Evolutionary conservation across 2,113 vertebrate genomes (phyloP), one percentile per base, ranked within the genome.

Genomic region (Oreochromis tanganicae): DNA sequence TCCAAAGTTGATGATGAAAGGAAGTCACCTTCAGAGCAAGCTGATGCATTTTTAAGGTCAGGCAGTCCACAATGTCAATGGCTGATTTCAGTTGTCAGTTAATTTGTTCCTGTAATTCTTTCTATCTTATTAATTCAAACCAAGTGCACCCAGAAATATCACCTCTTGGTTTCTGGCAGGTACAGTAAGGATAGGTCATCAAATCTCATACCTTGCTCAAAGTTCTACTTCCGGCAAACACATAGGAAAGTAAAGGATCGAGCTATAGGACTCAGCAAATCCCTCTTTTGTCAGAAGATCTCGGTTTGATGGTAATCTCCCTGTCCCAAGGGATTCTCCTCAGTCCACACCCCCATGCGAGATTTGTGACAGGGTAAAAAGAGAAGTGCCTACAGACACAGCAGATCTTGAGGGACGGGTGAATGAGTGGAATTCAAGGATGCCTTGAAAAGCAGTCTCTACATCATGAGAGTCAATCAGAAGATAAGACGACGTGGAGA

Each of bases 341-440:
- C 90, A 90, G 71, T 92, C 95, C 94, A 94, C 95, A 93, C 93
- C 92, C 94, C 92, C 92, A 88, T 85, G 88, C 94, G 95, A 90
- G 89, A 91, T 95, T 96, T 94, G 92, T 90, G 89, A 92, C 85
- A 80, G 91, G 90, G 84, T 91, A 91, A 92, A 86, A 89, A 95
- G 86, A 93, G 90, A 90, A 93, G 88, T 89, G 92, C 94, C 93
- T 92, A 86, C 88, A 89, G 93, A 95, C 85, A 85, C 82, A 81
- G 92, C 81, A 66, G 87, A 90, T 92, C 92, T 88, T 95, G 94
- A 95, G 81, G 91, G 92, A 94, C 91, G 85, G 90, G 84, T 91
- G 93, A 95, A 96, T 93, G 92, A 91, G 89, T 89, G 90, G 94
- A 95, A 95, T 96, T 95, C 89, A 87, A 86, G 87, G 87, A 93